Evolutionary conservation across 2,888 invertebrate genomes (phyloP), one percentile per base, ranked within the genome.

Genomic region (Platycheirus rosarum): DNA sequence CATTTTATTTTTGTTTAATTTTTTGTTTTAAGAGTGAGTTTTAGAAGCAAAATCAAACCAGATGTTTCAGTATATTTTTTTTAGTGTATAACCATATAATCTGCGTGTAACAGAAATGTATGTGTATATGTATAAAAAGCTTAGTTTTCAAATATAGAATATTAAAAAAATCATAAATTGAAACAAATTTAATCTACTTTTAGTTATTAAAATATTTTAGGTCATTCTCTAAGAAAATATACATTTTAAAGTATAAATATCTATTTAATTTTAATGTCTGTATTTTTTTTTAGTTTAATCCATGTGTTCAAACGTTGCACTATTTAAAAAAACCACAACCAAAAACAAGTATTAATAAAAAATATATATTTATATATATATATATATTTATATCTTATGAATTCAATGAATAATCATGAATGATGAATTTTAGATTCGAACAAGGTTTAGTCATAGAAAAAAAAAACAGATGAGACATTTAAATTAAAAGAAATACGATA

Each of bases 261-360:
- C 42, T 11, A 20, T 29, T 53, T 37, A 51, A 14, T 57, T 49
- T 29, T 40, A 46, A 16, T 37, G 29, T 13, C 40, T 57, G 0
- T 14, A 8, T 49, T 29, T 8, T 18, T 53, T 55, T 55, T 37
- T 35, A 0, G 3, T 3, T 44, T 40, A 44, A 63, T 57, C 55
- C 48, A 53, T 62, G 18, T 62, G 42, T 49, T 26, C n/a, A 78
- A 77, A 66, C 35, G 23, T 73, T 76, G 69, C 76, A 70, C 76
- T 77, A 71, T 49, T 68, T 62, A 53, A 11, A 20, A n/a, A 40
- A 63, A 57, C 79, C 79, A 79, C 55, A 74, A 79, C 79, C 79
- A 79, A 79, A 70, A 55, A 42, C n/a, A 35, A 55, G 13, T 51
- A 62, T 60, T 49, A 32, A 62, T 53, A n/a, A 46, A 14, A 48